Evolutionary conservation across 2,797 vertebrate species (phyloP).

Genomic region (Acanthiza pusilla): DNA sequence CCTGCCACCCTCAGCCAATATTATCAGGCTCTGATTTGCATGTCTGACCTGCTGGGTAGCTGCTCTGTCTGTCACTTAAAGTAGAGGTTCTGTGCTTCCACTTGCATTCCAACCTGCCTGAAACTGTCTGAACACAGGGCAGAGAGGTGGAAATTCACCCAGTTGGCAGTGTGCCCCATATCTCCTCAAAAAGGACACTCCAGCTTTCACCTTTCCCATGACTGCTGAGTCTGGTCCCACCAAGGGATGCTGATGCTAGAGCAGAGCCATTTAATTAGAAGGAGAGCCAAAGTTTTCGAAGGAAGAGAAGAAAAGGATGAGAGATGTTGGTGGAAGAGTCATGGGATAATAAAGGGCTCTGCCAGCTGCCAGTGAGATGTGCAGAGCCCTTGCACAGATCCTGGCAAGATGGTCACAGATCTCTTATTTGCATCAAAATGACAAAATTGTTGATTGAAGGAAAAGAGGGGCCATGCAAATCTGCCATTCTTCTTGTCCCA

Average conservation of each 20-base stretch:
- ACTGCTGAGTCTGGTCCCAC: background rate
- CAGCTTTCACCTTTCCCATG: background rate
- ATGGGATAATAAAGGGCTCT: background rate
- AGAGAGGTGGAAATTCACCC: background rate
- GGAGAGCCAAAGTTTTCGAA: background rate
- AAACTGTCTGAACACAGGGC: background rate
- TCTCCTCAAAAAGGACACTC: background rate
- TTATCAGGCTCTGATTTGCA: background rate
- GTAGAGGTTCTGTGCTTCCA: background rate
- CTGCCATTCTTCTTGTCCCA: background rate
- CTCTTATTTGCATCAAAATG: slow-evolving; percentile 29
- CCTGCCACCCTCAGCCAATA: background rate
- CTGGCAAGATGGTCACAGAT: background rate
- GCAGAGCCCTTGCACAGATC: background rate
- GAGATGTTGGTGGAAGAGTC: background rate
- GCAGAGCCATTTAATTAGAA: background rate
- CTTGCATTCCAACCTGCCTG: background rate
- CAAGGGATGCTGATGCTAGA: background rate
- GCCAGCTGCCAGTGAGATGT: background rate
- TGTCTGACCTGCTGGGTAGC: background rate
- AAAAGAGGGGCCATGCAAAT: background rate
- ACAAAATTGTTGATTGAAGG: background rate
- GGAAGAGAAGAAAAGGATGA: background rate
- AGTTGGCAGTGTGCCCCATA: rapidly evolving
- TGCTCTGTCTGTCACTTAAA: background rate